Percentiles rank a stretch among this genome's conserved stretches.
phyloP scores from a whole-genome alignment of 1,140 invertebrate genomes.

The Samia ricini region DNA sequence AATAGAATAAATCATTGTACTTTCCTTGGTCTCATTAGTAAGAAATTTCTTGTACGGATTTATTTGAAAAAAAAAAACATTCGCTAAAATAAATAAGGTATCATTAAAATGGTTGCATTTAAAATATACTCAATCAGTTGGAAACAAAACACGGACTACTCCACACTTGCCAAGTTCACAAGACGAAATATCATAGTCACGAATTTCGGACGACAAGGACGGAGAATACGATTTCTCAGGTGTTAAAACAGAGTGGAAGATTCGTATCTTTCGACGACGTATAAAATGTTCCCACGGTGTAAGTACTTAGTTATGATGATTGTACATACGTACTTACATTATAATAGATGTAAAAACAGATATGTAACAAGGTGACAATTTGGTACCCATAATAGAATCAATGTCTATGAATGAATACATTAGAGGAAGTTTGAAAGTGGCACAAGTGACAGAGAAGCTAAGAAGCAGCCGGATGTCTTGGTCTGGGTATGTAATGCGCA shows the following conservation, averaged over 20 bases:
- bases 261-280: conserved; percentile 33
- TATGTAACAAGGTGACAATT: not conserved
- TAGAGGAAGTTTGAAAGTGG: too few species aligned
- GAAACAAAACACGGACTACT: conserved; percentile 10
- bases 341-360: conserved; percentile 8
- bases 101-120: not conserved
- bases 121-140: not conserved
- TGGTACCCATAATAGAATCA: not conserved
- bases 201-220: conserved; percentile 45
- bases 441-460: too few species aligned
- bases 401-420: too few species aligned
- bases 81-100: not conserved
- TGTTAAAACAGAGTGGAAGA: conserved; percentile 24
- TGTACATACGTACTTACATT: conserved; percentile 2
- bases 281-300: conserved; percentile 44
- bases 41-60: not conserved
- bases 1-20: too few species aligned
- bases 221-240: conserved; percentile 14
- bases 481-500: too few species aligned
- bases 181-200: conserved; percentile 53
- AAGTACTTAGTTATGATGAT: conserved; percentile 16
- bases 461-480: too few species aligned
- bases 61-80: not conserved
- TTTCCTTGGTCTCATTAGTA: not conserved
- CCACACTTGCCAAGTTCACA: conserved; percentile 37